Evolutionary conservation across 2,888 invertebrate species (phyloP), one percentile per base, ranked within the genome.

Genomic region (Xanthia icteritia): DNA sequence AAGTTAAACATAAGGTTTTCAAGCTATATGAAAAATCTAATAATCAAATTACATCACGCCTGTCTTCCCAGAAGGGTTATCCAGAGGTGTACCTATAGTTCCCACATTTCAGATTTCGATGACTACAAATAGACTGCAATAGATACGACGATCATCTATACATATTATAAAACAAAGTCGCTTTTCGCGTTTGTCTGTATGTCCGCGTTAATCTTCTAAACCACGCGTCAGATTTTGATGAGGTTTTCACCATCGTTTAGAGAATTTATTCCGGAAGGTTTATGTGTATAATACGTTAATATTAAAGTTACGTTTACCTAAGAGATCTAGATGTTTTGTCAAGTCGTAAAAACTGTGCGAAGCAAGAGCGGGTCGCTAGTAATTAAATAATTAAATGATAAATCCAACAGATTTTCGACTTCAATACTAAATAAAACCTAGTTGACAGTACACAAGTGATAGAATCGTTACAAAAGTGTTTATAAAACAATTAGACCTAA

Each of bases 401-500:
- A 0, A 27, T 31, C 13, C 23, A 27, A 58, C 27, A 56, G 0
- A 67, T 76, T 78, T 86, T 77, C 63, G 70, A 83, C 71, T 78
- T 66, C 56, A 80, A 67, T 68, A 75, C 74, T 56, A 56, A 67
- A 66, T 66, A 76, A 83, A 77, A 79, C 72, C 66, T 72, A 81
- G 39, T 48, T 54, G 85, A 82, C 88, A 88, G 87, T 88, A 77
- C 79, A 81, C 58, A 81, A 77, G 83, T 84, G 88, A 77, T 27
- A 73, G 58, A 56, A 64, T 71, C 61, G 17, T 75, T 76, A 83
- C 58, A 82, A 81, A 79, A 76, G 86, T 86, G 78, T 70, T 81
- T 84, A 76, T 83, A 76, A 88, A 91, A 89, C 83, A 88, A 88
- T 86, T 70, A 81, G 82, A 82, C 71, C 74, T 81, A 82, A 76